phyloP scores from a whole-genome alignment of 2,888 invertebrate genomes.

The Trisateles emortualis region DNA sequence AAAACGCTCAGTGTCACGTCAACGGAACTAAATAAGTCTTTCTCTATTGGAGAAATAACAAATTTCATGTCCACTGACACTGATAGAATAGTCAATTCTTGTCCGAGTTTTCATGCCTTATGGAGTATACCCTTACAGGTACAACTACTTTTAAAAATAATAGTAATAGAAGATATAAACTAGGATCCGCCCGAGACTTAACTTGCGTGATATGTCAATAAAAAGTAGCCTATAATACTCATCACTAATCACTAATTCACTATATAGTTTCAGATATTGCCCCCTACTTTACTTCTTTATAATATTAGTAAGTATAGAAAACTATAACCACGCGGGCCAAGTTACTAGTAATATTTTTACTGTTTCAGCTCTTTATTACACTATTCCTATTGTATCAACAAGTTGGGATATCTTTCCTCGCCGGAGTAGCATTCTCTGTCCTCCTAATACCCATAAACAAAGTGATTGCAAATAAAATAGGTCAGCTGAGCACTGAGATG shows the following conservation, averaged over 20 bases:
- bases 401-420: constrained; percentile 96
- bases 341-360: background rate
- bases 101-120: constrained; percentile 97
- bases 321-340: too few species aligned
- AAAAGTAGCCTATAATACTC: too few species aligned
- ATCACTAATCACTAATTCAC: too few species aligned
- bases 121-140: constrained; percentile 99
- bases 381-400: constrained; percentile 94
- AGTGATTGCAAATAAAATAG: constrained; percentile 95
- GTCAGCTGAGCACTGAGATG: constrained; percentile 92
- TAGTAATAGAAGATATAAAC: too few species aligned
- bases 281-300: too few species aligned
- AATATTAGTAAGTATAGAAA: too few species aligned
- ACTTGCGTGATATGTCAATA: too few species aligned
- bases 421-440: constrained; percentile 95
- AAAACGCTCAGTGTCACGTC: constrained; percentile 81
- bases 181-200: too few species aligned
- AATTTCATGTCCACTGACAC: constrained; percentile 99
- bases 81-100: constrained; percentile 97
- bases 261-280: too few species aligned
- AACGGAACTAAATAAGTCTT: constrained; percentile 77
- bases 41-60: constrained; percentile 94
- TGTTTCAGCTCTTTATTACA: constrained; percentile 91
- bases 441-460: constrained; percentile 97
- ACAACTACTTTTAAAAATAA: background rate